These are phyloP conservation scores for Aporophyla nigra DNA, from an alignment of 2,888 invertebrate genomes.

Conservation along the genomic window DNA sequence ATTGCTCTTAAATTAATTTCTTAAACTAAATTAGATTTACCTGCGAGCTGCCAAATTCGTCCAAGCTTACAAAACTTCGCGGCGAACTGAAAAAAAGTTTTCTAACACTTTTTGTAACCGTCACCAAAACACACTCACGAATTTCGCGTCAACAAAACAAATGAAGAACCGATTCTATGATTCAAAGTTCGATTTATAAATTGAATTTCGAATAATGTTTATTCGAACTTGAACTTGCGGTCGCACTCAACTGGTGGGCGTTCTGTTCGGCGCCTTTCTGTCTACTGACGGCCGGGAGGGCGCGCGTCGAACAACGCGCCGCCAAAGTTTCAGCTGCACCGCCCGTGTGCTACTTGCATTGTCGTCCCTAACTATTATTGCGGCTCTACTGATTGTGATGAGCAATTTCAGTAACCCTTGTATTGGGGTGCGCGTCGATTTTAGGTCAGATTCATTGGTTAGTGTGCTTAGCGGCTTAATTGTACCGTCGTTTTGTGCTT, in stretches of 20 bases:
- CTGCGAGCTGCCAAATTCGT: constrained; percentile 44
- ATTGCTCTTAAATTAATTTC: constrained; percentile 6
- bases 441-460: constrained; percentile 20
- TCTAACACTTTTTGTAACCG: constrained; percentile 24
- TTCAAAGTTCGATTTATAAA: constrained; percentile 34
- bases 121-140: constrained; percentile 59
- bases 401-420: constrained; percentile 32
- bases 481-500: constrained; percentile 3
- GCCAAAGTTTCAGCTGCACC: constrained; percentile 63
- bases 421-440: constrained; percentile 26
- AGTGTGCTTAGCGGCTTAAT: constrained; percentile 21
- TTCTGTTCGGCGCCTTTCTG: constrained; percentile 77
- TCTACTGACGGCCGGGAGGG: constrained; percentile 76
- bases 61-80: constrained; percentile 59
- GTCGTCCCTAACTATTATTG: constrained; percentile 43
- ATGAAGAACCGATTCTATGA: background rate
- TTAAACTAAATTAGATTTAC: constrained; percentile 54
- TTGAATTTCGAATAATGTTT: constrained; percentile 65
- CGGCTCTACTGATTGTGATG: constrained; percentile 41
- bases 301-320: constrained; percentile 61
- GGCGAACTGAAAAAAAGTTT: constrained; percentile 56
- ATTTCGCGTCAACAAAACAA: constrained; percentile 4
- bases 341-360: constrained; percentile 58
- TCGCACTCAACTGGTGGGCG: constrained; percentile 79
- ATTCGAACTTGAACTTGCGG: constrained; percentile 76